Evolutionary conservation across 2,797 vertebrate species (phyloP), one percentile per base, ranked within the genome.

Genomic region (Hypotaenidia philippensis): DNA sequence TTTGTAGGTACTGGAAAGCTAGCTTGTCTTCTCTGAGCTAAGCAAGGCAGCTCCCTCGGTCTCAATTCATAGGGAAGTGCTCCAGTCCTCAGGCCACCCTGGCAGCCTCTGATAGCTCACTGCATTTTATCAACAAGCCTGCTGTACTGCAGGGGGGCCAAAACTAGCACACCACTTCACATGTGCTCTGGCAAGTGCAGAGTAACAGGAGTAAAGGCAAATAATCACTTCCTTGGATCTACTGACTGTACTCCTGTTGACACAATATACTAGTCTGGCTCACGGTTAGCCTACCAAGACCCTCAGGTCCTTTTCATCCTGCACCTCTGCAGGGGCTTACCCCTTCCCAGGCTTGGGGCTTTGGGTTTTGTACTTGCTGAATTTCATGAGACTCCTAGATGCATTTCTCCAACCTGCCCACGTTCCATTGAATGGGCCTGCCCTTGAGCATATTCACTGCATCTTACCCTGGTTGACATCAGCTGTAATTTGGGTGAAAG

Each of bases 351-450:
- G 31, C 31, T 44, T 38, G 38, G 25, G 52, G 47, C 34, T 81
- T 55, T 36, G 36, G 7, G 56, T 74, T 81, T 74, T 52, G 22
- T 41, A 20, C 56, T 60, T 71, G 52, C 15, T 27, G 40, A 55
- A 49, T 27, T 65, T 76, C 4, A 38, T 3, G 11, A 79, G 50
- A 78, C 61, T 50, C 20, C 23, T 16, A 55, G 17, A 38, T 10
- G 17, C 1, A 0, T 36, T 80, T 75, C 61, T 74, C 44, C 27
- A 89, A 14, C 16, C 31, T 47, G 44, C 19, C 64, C 44, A 80
- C 0, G 0, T 21, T 38, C 12, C n/a, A 18, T 11, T 38, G 61
- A 63, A 57, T 3, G 12, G 21, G 18, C 38, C 11, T 34, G 32
- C 44, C 18, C 52, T 90, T 34, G 17, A 40, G 29, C 22, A 34